Evolutionary conservation across 2,797 vertebrate genomes (phyloP), one percentile per base, ranked within the genome.

Genomic region (Sebastes nivosus): DNA sequence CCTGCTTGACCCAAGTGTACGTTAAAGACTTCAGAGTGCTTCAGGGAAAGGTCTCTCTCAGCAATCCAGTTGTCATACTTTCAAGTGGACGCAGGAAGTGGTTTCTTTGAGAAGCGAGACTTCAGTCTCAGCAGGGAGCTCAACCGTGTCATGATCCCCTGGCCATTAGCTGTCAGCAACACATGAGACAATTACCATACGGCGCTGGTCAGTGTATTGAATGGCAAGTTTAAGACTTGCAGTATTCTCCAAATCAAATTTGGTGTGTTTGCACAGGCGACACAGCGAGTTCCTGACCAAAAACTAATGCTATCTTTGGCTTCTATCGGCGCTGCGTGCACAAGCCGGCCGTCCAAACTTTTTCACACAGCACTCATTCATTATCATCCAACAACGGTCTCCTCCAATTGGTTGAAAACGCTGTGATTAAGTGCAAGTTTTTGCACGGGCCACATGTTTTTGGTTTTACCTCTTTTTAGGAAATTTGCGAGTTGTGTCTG

Each of bases 281-380:
- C 60, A 67, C 3, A 13, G 27, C 8, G 4, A 77, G 73, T 38
- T 80, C 63, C 79, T 72, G 61, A 60, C 70, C 50, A 30, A 67
- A 76, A 64, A 72, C 4, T n/a, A 72, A 74, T 60, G 71, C 80
- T 81, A 38, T 86, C 66, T 57, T 86, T 88, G 81, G 81, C 83
- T 54, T 30, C 36, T 11, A 4, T 25, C 30, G 22, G 13, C 12
- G 4, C 20, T 29, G 58, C 29, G 14, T 27, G 72, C 22, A 18
- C 24, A 14, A 12, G 18, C 20, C 18, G 52, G 69, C 57, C 63
- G 29, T 58, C 61, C 79, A 77, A 57, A 68, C 58, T 0, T 73
- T 79, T 67, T 67, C 72, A 85, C 64, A 84, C 67, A 72, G 81
- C 22, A 42, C 60, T 87, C 67, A 64, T 88, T 81, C 82, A 77